Evolutionary conservation across 2,888 invertebrate genomes (phyloP), one percentile per base, ranked within the genome.

Genomic region (Adineta ricciae): DNA sequence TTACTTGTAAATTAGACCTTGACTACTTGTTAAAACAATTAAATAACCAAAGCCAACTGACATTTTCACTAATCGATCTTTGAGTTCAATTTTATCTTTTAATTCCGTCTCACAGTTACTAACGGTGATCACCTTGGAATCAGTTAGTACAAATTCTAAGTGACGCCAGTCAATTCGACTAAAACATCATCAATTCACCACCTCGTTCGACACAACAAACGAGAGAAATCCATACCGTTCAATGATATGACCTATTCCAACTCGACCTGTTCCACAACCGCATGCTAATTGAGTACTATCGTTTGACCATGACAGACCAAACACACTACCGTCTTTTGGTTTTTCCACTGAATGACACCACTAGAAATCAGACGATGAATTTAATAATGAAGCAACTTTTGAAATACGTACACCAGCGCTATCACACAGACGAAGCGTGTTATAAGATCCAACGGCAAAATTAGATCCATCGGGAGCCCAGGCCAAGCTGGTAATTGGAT

Each of bases 281-380:
- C 95, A 96, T 21, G 95, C 95, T 46, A 98, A 92, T 88, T 98
- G 97, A 0, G 97, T 97, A 8, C 97, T 95, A 91, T 99, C 98
- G 84, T 94, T 93, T 7, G 97, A 97, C 98, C 98, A 99, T 5
- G 94, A 93, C 83, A 97, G 92, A 87, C 93, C 93, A 89, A 95
- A 95, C 86, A 98, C 93, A 87, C 96, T 96, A 14, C 98, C 98
- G 1, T 94, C 94, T 87, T 93, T 92, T 7, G 96, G 94, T 88
- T 96, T 94, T 87, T 96, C 96, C 87, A 97, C 92, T 83, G 95
- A 95, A 90, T 96, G 94, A 0, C 96, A 95, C 97, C 97, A 98
- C 96, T 97, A 88, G 1, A 89, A 90, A 84, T 87, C 85, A 50
- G 64, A 46, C 72, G 36, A 27, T 73, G 56, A 86, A 78, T 73